A percentile compares a stretch with the other conserved stretches of the same genome.
Evolutionary conservation across 2,797 vertebrate genomes (phyloP).

Genomic region (Taenioides sp.): DNA sequence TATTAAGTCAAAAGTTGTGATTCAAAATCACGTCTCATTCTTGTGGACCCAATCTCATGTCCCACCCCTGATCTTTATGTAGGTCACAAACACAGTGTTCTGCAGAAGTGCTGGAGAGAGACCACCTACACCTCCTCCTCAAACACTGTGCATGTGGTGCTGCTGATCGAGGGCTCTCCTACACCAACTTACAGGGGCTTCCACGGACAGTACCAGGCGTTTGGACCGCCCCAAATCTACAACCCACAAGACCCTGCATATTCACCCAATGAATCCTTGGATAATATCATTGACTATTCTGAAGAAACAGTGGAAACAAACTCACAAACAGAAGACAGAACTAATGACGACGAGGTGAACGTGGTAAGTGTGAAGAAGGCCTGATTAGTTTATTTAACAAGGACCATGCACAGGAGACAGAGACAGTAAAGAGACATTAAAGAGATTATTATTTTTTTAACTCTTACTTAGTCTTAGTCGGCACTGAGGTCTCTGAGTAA

Average conservation of each 20-base stretch:
- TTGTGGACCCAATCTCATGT: too few relatives aligned
- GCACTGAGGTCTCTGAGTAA: too few relatives aligned
- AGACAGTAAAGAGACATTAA: too few relatives aligned
- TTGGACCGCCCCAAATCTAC: slow-evolving; percentile 46
- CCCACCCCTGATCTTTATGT: too few relatives aligned
- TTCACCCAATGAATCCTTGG: background rate
- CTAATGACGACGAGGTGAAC: background rate
- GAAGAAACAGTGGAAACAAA: background rate
- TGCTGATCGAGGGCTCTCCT: slow-evolving; percentile 67
- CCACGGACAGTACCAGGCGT: slow-evolving; percentile 65
- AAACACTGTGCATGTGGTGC: slow-evolving; percentile 70
- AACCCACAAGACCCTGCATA: slow-evolving; percentile 25
- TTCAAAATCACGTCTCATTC: too few relatives aligned
- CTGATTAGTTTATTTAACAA: background rate
- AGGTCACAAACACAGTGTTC: slow-evolving; percentile 43
- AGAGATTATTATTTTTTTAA: too few relatives aligned
- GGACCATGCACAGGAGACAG: too few relatives aligned
- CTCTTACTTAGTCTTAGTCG: too few relatives aligned
- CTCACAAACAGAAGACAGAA: background rate
- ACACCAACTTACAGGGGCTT: slow-evolving; percentile 69
- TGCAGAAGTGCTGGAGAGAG: slow-evolving; percentile 76
- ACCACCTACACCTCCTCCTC: slow-evolving; percentile 61
- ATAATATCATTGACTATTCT: slow-evolving; percentile 27
- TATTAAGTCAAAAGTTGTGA: too few relatives aligned
- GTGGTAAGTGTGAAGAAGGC: background rate